A percentile compares a stretch with the other conserved stretches of the same genome.
Evolutionary conservation across 2,888 invertebrate species (phyloP).

Genomic region (Meteorus colon): DNA sequence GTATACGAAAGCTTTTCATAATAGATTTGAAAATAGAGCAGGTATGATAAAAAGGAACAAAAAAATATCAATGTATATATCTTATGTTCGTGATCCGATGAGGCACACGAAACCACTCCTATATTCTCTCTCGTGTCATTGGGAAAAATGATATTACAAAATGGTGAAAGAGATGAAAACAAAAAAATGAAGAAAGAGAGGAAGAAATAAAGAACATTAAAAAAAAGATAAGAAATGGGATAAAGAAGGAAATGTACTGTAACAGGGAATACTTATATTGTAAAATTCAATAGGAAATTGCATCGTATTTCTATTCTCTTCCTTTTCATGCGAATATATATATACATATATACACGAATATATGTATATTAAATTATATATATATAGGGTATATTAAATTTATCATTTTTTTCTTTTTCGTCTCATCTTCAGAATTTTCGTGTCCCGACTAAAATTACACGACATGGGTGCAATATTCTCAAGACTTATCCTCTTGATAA

Average conservation of each 20-base stretch:
- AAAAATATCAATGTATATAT: background rate
- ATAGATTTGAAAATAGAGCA: too few relatives aligned
- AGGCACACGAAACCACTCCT: background rate
- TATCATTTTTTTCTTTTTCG: background rate
- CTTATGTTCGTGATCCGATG: background rate
- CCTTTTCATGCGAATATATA: background rate
- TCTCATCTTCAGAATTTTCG: background rate
- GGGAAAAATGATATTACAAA: conserved; percentile 3
- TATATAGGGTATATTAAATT: background rate
- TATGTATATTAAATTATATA: background rate
- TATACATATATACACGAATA: background rate
- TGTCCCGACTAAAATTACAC: background rate
- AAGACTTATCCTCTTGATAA: background rate
- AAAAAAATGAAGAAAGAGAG: background rate
- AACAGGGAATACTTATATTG: too few relatives aligned
- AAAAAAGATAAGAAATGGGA: background rate
- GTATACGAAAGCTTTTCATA: background rate
- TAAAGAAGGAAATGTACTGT: background rate
- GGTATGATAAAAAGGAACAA: too few relatives aligned
- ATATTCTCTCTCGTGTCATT: background rate
- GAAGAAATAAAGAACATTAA: background rate
- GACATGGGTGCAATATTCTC: background rate
- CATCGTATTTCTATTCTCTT: background rate
- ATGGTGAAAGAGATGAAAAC: background rate
- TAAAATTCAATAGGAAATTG: background rate